Evolutionary conservation across 2,888 invertebrate genomes (phyloP), one percentile per base, ranked within the genome.

Genomic region (Drosophila mercatorum): DNA sequence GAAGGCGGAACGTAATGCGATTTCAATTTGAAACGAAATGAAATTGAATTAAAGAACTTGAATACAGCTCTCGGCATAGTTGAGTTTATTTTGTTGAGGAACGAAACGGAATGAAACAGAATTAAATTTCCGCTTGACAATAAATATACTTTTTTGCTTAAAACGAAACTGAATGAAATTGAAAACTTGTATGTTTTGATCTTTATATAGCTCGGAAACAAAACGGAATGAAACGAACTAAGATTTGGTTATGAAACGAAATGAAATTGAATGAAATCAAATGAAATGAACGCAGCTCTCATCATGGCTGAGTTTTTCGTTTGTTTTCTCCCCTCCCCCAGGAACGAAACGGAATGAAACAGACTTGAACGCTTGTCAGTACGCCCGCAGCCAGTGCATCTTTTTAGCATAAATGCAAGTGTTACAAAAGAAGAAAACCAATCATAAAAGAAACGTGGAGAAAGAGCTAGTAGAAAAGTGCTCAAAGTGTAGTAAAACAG

Each of bases 371-470:
- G 55, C 53, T 43, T 41, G n/a, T 46, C 72, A 56, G 55, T 59
- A 60, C 17, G 36, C 17, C 63, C 26, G 41, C 49, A 36, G 63
- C 31, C 5, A 17, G 63, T 63, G 63, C 41, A 62, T n/a, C 26
- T 41, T 38, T 53, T 26, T 51, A 63, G 68, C 73, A 75, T 55
- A 28, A 31, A 52, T 61, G 46, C 65, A 67, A 53, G 28, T 62
- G 47, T 61, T 40, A 53, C 36, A 28, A 41, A 11, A 14, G 7
- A 51, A 41, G 41, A 40, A 57, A 34, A 12, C 5, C 26, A 38
- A 53, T 22, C 14, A 1, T n/a, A 53, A 41, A n/a, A 28, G 17
- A 40, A 55, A 11, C n/a, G 10, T 8, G 22, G 10, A 44, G 26
- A 41, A 14, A 34, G 22, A 31, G 28, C 38, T 53, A 62, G 26